These are phyloP conservation scores for Hypomecis atomaria DNA, from an alignment of 2,888 invertebrate species.

Conservation along the genomic window DNA sequence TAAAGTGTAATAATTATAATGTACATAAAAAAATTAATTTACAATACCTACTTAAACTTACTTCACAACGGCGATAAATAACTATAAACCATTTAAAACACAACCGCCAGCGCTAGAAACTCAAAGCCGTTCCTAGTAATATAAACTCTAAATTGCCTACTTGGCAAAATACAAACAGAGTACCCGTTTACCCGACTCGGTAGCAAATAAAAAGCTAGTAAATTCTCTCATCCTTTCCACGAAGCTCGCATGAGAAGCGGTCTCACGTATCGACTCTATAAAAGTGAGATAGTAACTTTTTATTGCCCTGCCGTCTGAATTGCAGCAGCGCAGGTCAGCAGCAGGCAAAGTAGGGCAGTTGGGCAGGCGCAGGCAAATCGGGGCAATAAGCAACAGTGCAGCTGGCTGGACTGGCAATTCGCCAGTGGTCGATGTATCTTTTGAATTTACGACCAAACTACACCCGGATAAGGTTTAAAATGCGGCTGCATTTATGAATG, in stretches of 20 bases:
- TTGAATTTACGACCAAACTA: background rate
- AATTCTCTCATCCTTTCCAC: background rate
- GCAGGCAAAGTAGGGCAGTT: background rate
- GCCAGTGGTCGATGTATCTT: slow-evolving; percentile 14
- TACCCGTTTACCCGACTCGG: background rate
- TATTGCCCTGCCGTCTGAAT: slow-evolving; percentile 2
- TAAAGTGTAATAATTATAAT: too few species aligned
- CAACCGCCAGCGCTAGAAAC: too few species aligned
- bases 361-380: background rate
- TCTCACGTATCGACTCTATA: slow-evolving; percentile 4
- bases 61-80: too few species aligned
- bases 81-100: too few species aligned
- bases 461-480: slow-evolving; percentile 7
- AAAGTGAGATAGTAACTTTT: slow-evolving; percentile 11
- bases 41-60: too few species aligned
- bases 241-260: background rate
- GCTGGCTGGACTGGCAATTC: slow-evolving; percentile 2
- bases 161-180: background rate
- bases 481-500: slow-evolving; percentile 14
- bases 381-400: slow-evolving; percentile 13
- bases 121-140: too few species aligned
- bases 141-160: too few species aligned
- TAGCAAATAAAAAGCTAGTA: slow-evolving; percentile 11
- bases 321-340: background rate
- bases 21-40: too few species aligned